Percentiles rank a stretch among this genome's conserved stretches.
Conservation (phyloP, 2,888 invertebrate species). For the Caradrina kadenii region DNA sequence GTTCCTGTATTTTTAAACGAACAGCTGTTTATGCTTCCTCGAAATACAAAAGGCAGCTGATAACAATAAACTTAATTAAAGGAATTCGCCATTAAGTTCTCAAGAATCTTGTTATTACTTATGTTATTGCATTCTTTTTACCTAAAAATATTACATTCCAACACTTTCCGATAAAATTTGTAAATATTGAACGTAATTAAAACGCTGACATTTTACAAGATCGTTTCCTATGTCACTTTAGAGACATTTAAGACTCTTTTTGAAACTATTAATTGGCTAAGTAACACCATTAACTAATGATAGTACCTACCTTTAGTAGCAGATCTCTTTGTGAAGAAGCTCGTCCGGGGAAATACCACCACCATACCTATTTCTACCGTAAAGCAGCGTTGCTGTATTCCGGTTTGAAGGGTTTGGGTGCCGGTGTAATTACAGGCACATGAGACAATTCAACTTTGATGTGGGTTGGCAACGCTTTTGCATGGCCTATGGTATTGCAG, state of each 20-base stretch:
- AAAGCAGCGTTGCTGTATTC: too few species aligned
- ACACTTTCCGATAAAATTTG: slow-evolving; percentile 14
- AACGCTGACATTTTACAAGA: slow-evolving; percentile 28
- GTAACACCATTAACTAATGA: too few species aligned
- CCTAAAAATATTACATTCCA: slow-evolving; percentile 5
- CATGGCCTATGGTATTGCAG: too few species aligned
- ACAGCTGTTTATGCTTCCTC: slow-evolving; percentile 39
- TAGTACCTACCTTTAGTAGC: too few species aligned
- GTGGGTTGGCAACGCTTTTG: too few species aligned
- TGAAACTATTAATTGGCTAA: too few species aligned
- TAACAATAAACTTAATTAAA: slow-evolving; percentile 32
- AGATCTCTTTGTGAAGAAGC: too few species aligned
- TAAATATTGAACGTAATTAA: slow-evolving; percentile 13
- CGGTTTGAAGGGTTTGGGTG: too few species aligned
- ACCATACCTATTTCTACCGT: too few species aligned
- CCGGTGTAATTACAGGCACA: too few species aligned
- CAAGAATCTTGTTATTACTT: slow-evolving; percentile 24
- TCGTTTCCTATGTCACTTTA: slow-evolving; percentile 12
- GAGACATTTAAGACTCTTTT: slow-evolving; percentile 1
- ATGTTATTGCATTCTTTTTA: slow-evolving; percentile 37
- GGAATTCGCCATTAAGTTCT: slow-evolving; percentile 29
- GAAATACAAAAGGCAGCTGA: slow-evolving; percentile 42
- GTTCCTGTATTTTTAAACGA: slow-evolving; percentile 22
- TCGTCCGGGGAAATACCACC: too few species aligned
- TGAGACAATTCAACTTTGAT: too few species aligned